A percentile compares a stretch with the other conserved stretches of the same genome.
Evolutionary conservation across 35 echinoderm and acorn worm species (phyloP).

Genomic region (Heliocidaris tuberculata): DNA sequence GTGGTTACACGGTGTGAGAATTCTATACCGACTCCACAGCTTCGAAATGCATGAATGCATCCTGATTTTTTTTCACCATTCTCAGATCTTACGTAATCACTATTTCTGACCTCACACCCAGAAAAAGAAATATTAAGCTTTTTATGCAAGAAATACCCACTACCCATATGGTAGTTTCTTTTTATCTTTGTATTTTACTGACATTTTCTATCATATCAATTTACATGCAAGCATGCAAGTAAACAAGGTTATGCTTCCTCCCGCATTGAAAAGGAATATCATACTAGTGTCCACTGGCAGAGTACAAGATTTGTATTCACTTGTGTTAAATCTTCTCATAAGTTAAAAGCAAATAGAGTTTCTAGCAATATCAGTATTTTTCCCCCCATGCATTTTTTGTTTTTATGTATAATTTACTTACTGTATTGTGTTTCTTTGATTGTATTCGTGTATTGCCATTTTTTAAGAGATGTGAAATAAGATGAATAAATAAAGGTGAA

Average conservation of each 20-base stretch:
- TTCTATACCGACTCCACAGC: not conserved
- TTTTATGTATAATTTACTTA: too few species aligned
- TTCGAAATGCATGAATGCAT: not conserved
- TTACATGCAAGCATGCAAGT: not conserved
- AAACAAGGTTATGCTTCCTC: not conserved
- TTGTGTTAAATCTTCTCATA: not conserved
- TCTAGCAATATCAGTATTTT: not conserved
- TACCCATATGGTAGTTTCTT: not conserved
- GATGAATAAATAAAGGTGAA: too few species aligned
- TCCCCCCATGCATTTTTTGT: too few species aligned
- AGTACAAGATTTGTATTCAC: not conserved
- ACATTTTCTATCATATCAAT: not conserved
- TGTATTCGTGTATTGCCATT: too few species aligned
- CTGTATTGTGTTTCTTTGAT: too few species aligned
- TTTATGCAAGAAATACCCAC: not conserved
- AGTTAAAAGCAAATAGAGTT: not conserved
- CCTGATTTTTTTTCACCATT: not conserved
- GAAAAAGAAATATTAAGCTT: not conserved
- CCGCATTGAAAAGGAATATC: too few species aligned
- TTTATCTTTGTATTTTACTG: not conserved
- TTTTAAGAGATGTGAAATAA: too few species aligned
- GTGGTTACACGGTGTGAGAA: not conserved
- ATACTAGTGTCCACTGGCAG: too few species aligned
- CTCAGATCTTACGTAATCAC: not conserved
- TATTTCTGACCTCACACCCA: not conserved